phyloP scores from a whole-genome alignment of 1,140 invertebrate species.

The Dryas iulia region DNA sequence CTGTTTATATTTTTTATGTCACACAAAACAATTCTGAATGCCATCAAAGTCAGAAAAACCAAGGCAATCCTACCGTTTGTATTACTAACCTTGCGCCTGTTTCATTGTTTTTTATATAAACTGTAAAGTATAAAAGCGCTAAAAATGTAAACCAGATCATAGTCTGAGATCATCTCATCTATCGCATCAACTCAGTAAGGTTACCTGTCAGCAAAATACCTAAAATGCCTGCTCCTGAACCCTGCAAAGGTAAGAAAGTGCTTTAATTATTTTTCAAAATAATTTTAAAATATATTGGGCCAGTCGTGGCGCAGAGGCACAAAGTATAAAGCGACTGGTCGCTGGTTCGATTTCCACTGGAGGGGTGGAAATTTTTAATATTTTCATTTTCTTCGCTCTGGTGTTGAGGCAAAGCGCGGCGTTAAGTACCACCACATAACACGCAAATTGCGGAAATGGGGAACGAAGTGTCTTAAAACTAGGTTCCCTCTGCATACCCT shows the following conservation, averaged over 20 bases:
- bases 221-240: conserved; percentile 65
- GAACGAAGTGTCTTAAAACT: no score
- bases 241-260: conserved; percentile 59
- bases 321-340: no score
- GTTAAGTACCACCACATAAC: no score
- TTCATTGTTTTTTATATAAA: conserved; percentile 19
- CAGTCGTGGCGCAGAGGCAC: no score
- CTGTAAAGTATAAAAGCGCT: conserved; percentile 18
- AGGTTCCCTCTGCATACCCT: no score
- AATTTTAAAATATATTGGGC: no score
- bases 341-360: no score
- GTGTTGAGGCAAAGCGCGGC: no score
- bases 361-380: no score
- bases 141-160: conserved; percentile 6
- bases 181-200: background rate
- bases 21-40: background rate
- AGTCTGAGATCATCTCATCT: conserved; percentile 27
- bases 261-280: background rate
- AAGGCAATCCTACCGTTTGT: conserved; percentile 14
- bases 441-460: no score
- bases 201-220: conserved; percentile 40
- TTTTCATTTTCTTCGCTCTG: no score
- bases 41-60: conserved; percentile 24
- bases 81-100: conserved; percentile 24
- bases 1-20: background rate